phyloP scores from a whole-genome alignment of 2,888 invertebrate genomes.

The Drymonia ruficornis region DNA sequence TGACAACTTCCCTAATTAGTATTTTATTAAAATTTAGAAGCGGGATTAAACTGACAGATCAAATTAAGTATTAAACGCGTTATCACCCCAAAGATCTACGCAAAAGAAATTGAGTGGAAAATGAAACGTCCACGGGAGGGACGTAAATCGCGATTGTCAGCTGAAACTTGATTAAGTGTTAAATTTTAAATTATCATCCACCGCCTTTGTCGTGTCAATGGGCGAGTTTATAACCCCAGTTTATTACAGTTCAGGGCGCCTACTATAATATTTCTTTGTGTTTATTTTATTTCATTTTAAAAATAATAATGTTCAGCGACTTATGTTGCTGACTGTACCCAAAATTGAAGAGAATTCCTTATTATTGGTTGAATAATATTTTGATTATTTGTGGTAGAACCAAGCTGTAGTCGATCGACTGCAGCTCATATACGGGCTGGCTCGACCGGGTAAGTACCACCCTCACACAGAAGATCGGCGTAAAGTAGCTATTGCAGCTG shows the following conservation, averaged over 20 bases:
- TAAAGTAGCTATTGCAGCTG: too few species aligned
- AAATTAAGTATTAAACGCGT: slow-evolving; percentile 74
- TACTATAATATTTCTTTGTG: background rate
- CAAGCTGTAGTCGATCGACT: too few species aligned
- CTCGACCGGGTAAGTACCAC: too few species aligned
- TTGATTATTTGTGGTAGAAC: too few species aligned
- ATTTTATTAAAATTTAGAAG: background rate
- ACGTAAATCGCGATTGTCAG: slow-evolving; percentile 75
- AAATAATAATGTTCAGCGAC: too few species aligned
- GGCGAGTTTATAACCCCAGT: slow-evolving; percentile 30
- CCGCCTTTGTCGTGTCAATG: slow-evolving; percentile 41
- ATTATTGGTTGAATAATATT: too few species aligned
- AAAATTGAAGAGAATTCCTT: too few species aligned
- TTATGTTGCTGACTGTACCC: too few species aligned
- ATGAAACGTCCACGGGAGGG: slow-evolving; percentile 63
- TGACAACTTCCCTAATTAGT: background rate
- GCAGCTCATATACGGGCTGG: too few species aligned
- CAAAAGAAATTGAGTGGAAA: slow-evolving; percentile 70
- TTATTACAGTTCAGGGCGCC: slow-evolving; percentile 13
- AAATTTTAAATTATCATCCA: slow-evolving; percentile 77
- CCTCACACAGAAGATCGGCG: too few species aligned
- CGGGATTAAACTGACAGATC: slow-evolving; percentile 36
- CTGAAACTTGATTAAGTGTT: slow-evolving; percentile 77
- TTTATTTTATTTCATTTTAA: background rate
- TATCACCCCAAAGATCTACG: slow-evolving; percentile 55